phyloP scores from a whole-genome alignment of 2,113 vertebrate genomes.

The Leiothrix lutea region DNA sequence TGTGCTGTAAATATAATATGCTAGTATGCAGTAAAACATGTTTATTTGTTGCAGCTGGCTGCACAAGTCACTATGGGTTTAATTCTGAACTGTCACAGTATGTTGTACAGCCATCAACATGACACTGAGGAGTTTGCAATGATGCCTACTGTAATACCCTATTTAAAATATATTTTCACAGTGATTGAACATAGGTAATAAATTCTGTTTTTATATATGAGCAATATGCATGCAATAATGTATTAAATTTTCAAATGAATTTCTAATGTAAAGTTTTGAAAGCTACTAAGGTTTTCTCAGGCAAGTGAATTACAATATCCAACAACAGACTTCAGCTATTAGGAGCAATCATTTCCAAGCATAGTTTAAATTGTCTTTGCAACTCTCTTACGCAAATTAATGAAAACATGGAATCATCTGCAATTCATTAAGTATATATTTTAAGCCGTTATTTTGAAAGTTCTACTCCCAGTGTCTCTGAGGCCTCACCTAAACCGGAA shows the following conservation, averaged over 20 bases:
- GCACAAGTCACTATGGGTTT: conserved; percentile 18
- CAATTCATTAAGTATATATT: neutral
- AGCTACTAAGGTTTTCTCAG: neutral
- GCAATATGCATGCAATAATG: neutral
- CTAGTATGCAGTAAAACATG: conserved; percentile 5
- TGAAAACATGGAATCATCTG: neutral
- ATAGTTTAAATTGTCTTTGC: neutral
- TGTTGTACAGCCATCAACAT: neutral
- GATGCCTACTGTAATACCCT: neutral
- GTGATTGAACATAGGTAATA: neutral
- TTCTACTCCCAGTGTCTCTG: neutral
- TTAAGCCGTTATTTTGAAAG: neutral
- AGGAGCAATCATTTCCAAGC: neutral
- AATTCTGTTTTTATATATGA: neutral
- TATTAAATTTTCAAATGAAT: neutral
- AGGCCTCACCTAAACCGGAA: neutral
- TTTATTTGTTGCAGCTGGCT: conserved; percentile 45
- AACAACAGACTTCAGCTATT: neutral
- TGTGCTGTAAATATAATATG: neutral
- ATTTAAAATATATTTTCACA: neutral
- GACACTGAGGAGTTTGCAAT: neutral
- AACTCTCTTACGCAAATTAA: neutral
- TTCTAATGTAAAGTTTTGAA: neutral
- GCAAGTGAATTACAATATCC: neutral
- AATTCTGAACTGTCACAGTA: conserved; percentile 7